Conservation (phyloP, 2,888 invertebrate genomes). For the Hypolimnas misippus region DNA sequence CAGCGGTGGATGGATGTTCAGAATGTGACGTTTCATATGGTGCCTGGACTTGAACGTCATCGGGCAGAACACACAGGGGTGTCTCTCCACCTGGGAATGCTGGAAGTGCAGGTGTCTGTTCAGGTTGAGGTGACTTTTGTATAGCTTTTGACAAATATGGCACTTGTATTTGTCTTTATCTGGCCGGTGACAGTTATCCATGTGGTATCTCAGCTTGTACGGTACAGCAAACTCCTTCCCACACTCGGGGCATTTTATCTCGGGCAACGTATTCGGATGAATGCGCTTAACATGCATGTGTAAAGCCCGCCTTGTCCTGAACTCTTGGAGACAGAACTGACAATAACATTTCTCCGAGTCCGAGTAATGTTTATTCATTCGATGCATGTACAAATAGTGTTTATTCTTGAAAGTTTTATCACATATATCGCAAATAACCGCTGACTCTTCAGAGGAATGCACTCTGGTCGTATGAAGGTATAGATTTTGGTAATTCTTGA, state of each 20-base stretch:
- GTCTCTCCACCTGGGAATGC: constrained; percentile 67
- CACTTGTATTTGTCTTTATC: constrained; percentile 72
- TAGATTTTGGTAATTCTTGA: constrained; percentile 75
- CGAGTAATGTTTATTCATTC: constrained; percentile 80
- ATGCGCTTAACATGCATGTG: constrained; percentile 74
- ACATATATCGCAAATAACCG: constrained; percentile 71
- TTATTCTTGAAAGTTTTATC: constrained; percentile 78
- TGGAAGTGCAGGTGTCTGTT: constrained; percentile 72
- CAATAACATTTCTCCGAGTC: constrained; percentile 74
- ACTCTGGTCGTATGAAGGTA: constrained; percentile 75
- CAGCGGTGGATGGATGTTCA: constrained; percentile 76
- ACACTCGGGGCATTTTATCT: constrained; percentile 72
- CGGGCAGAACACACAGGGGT: constrained; percentile 74
- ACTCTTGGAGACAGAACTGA: constrained; percentile 75
- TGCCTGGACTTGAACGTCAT: constrained; percentile 77
- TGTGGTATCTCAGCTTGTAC: constrained; percentile 72
- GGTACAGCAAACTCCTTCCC: constrained; percentile 72
- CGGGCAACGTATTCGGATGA: constrained; percentile 70
- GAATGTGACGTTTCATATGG: constrained; percentile 75
- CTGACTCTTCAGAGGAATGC: constrained; percentile 73
- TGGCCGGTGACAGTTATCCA: constrained; percentile 61
- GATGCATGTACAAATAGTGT: constrained; percentile 77
- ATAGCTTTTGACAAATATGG: constrained; percentile 68
- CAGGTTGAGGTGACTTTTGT: constrained; percentile 69
- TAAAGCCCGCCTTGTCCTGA: constrained; percentile 67